Percentiles rank a stretch among this genome's conserved stretches.
phyloP scores from a whole-genome alignment of 2,113 vertebrate species.

The Prunella himalayana region DNA sequence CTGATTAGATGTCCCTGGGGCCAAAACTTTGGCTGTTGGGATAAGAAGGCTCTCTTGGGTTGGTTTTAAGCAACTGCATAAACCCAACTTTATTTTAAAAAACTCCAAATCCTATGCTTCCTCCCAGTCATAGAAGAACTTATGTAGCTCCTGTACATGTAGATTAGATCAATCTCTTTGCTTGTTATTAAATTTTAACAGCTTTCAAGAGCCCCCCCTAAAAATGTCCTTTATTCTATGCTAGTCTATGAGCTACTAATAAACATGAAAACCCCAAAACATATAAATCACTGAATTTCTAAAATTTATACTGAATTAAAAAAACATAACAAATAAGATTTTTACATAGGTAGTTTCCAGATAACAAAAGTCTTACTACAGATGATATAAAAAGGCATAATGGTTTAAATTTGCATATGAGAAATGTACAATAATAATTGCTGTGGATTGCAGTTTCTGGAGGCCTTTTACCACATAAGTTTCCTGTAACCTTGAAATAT shows the following conservation, averaged over 20 bases:
- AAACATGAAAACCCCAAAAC: neutral
- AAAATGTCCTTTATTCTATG: neutral
- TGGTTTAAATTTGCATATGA: neutral
- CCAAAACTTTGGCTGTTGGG: neutral
- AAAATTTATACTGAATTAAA: neutral
- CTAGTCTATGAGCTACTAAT: neutral
- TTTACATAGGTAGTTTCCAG: neutral
- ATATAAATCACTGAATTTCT: neutral
- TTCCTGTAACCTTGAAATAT: neutral
- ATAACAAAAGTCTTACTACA: neutral
- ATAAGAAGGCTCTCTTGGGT: neutral
- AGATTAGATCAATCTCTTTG: neutral
- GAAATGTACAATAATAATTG: neutral
- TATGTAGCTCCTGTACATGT: accelerated
- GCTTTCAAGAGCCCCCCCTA: neutral
- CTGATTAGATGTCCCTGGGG: neutral
- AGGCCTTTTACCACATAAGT: neutral
- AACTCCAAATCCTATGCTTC: neutral
- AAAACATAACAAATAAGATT: neutral
- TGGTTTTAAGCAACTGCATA: neutral
- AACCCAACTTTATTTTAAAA: neutral
- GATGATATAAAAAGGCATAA: neutral
- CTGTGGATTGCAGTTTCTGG: neutral
- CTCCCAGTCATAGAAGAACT: neutral
- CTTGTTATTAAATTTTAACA: neutral